Conservation (phyloP, 2,888 invertebrate genomes). For the Seladonia tumulorum region DNA sequence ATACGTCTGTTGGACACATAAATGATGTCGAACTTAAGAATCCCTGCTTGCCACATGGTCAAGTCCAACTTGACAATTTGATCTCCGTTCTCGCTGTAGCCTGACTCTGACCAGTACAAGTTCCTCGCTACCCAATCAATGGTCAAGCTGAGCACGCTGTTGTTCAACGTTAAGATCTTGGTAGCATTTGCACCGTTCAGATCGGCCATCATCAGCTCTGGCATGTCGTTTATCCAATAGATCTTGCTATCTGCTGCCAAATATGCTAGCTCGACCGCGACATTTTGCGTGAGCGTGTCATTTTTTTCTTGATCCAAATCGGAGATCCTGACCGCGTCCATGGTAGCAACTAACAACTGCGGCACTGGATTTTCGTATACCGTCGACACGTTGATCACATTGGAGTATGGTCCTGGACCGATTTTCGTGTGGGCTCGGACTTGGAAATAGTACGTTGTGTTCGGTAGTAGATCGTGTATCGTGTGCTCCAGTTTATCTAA, state of each 20-base stretch:
- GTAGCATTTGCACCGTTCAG: slow-evolving; percentile 86
- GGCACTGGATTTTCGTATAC: slow-evolving; percentile 92
- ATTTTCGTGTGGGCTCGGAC: slow-evolving; percentile 93
- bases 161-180: slow-evolving; percentile 86
- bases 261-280: slow-evolving; percentile 89
- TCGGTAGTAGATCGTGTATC: slow-evolving; percentile 86
- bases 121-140: slow-evolving; percentile 95
- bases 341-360: slow-evolving; percentile 90
- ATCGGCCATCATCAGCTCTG: slow-evolving; percentile 88
- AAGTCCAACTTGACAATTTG: slow-evolving; percentile 89
- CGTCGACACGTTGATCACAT: slow-evolving; percentile 88
- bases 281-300: slow-evolving; percentile 87
- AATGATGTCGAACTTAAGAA: slow-evolving; percentile 85
- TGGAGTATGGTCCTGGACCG: slow-evolving; percentile 90
- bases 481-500: slow-evolving; percentile 86
- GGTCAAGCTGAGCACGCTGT: slow-evolving; percentile 88
- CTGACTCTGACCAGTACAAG: slow-evolving; percentile 92
- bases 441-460: slow-evolving; percentile 88
- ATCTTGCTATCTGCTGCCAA: slow-evolving; percentile 90
- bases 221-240: slow-evolving; percentile 93
- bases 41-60: slow-evolving; percentile 85
- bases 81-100: slow-evolving; percentile 83
- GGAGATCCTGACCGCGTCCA: slow-evolving; percentile 89
- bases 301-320: slow-evolving; percentile 91
- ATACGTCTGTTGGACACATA: slow-evolving; percentile 87